A percentile compares a stretch with the other conserved stretches of the same genome.
Evolutionary conservation across 2,888 invertebrate genomes (phyloP).

Genomic region (Drosophila ezoana): DNA sequence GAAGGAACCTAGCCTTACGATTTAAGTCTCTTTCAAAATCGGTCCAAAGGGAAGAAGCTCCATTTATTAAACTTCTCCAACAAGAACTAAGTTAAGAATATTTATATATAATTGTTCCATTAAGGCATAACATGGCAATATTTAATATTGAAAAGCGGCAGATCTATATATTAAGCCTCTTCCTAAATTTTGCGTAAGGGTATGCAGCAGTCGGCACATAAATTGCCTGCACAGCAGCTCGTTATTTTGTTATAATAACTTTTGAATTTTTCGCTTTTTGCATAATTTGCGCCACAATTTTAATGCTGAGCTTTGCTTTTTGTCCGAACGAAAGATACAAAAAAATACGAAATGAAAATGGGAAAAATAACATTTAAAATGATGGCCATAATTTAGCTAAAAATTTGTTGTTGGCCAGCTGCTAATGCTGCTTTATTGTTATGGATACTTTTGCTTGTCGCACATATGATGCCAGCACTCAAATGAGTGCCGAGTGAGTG

Average conservation of each 20-base stretch:
- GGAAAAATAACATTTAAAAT: slow-evolving; percentile 64
- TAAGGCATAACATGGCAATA: too few species aligned
- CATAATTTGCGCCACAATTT: slow-evolving; percentile 66
- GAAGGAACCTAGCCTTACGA: too few species aligned
- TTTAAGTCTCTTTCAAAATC: too few species aligned
- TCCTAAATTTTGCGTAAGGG: slow-evolving; percentile 7
- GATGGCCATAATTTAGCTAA: slow-evolving; percentile 74
- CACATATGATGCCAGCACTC: slow-evolving; percentile 56
- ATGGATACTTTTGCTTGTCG: slow-evolving; percentile 53
- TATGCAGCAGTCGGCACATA: neutral
- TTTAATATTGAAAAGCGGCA: too few species aligned
- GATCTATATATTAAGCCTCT: neutral
- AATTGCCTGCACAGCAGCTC: neutral
- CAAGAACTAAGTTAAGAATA: too few species aligned
- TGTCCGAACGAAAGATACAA: slow-evolving; percentile 28
- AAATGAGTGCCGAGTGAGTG: slow-evolving; percentile 23
- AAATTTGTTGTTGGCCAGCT: slow-evolving; percentile 58
- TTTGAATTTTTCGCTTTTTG: slow-evolving; percentile 46
- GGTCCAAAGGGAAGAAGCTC: too few species aligned
- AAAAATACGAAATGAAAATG: slow-evolving; percentile 3
- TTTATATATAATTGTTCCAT: too few species aligned
- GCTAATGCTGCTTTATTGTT: slow-evolving; percentile 76
- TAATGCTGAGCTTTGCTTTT: slow-evolving; percentile 72
- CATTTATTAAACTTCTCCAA: too few species aligned
- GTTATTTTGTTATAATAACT: slow-evolving; percentile 47